A percentile compares a stretch with the other conserved stretches of the same genome.
Evolutionary conservation across 2,888 invertebrate species (phyloP).

Genomic region (Crepidodera aurea): DNA sequence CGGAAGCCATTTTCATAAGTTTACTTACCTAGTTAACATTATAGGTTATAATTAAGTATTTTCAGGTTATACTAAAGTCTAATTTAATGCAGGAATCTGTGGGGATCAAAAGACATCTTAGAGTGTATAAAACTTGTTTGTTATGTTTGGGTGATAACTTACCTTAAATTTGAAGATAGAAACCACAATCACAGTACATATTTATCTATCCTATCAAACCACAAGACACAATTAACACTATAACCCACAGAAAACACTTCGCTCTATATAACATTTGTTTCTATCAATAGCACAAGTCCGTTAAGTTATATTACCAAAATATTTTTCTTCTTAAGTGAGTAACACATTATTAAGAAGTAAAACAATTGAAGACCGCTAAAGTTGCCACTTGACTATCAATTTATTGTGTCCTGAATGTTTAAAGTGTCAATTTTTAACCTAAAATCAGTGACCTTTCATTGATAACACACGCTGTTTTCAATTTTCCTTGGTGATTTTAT

Average conservation of each 20-base stretch:
- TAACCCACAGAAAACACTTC: conserved; percentile 40
- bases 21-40: not conserved
- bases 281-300: not conserved
- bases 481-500: conserved; percentile 32
- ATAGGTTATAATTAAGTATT: conserved; percentile 8
- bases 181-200: conserved; percentile 30
- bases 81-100: not conserved
- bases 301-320: not conserved
- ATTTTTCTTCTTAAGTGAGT: not conserved
- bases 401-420: not conserved
- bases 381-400: not conserved
- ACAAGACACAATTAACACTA: conserved; percentile 44
- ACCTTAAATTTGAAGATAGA: conserved; percentile 5
- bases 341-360: not conserved
- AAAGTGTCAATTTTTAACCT: conserved; percentile 16
- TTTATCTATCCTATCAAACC: conserved; percentile 40
- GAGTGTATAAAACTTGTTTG: too few relatives aligned
- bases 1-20: conserved; percentile 16
- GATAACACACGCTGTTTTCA: conserved; percentile 32
- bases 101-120: too few relatives aligned
- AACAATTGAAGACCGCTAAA: not conserved
- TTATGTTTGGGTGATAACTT: not conserved
- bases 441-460: conserved; percentile 22
- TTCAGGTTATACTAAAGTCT: not conserved
- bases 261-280: conserved; percentile 38